Percentiles rank a stretch among this genome's conserved stretches.
Conservation (phyloP, 53 echinoderm and acorn worm species). For the Actinopyga echinites region DNA sequence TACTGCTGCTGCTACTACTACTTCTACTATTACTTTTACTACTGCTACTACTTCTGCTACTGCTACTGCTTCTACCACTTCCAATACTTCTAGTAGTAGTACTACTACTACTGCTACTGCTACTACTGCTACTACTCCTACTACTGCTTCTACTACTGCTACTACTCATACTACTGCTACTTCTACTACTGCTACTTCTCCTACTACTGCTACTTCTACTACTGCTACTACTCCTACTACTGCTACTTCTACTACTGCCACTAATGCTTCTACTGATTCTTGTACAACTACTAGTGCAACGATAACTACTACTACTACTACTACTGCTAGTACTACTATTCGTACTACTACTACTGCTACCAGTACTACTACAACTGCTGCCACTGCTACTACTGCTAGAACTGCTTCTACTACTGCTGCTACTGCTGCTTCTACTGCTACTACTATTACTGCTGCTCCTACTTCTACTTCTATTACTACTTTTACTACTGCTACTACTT, state of each 20-base stretch:
- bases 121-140: neutral
- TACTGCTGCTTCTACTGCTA: neutral
- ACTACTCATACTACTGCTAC: neutral
- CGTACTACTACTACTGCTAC: neutral
- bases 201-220: neutral
- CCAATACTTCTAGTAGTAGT: neutral
- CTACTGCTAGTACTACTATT: conserved; percentile 12
- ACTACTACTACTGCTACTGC: neutral
- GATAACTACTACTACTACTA: conserved; percentile 13
- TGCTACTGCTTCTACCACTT: neutral
- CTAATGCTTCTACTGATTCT: neutral
- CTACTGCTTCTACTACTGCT: neutral
- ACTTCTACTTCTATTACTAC: neutral
- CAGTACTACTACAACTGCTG: neutral
- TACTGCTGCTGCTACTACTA: neutral
- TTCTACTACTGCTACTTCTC: neutral
- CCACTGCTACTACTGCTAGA: neutral
- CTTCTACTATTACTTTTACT: neutral
- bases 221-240: neutral
- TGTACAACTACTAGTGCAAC: conserved; percentile 3
- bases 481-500: neutral
- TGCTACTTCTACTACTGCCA: neutral
- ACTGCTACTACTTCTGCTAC: neutral
- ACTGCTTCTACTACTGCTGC: neutral
- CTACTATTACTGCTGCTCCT: neutral